These are phyloP conservation scores for Bombus waltoni DNA, from an alignment of 1,140 invertebrate genomes.

Conservation along the genomic window DNA sequence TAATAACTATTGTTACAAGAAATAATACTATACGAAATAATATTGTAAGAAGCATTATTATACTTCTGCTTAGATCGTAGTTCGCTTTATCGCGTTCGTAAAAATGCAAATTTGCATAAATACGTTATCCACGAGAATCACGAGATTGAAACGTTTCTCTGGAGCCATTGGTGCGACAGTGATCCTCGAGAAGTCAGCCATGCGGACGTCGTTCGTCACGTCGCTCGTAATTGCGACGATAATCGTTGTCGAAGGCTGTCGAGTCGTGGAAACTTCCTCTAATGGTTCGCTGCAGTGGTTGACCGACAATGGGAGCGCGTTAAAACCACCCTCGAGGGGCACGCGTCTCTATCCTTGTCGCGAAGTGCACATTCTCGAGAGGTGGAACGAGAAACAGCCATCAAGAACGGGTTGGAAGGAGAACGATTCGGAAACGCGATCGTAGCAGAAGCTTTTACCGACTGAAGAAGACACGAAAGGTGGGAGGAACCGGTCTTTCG, in stretches of 20 bases:
- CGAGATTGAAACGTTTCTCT: background rate
- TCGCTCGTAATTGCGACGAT: slow-evolving; percentile 45
- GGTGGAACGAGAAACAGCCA: background rate
- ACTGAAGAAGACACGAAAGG: slow-evolving; percentile 31
- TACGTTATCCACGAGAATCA: background rate
- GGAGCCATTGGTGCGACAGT: background rate
- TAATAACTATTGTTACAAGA: too few species aligned
- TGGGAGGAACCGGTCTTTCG: slow-evolving; percentile 38
- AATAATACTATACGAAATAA: too few species aligned
- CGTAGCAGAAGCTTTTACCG: slow-evolving; percentile 62
- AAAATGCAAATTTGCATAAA: too few species aligned
- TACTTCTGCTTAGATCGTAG: too few species aligned
- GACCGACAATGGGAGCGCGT: slow-evolving; percentile 56
- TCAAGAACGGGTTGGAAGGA: background rate
- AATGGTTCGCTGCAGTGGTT: slow-evolving; percentile 41
- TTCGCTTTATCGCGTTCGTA: too few species aligned
- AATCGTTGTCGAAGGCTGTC: slow-evolving; percentile 25
- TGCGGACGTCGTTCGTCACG: slow-evolving; percentile 11
- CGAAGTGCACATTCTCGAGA: slow-evolving; percentile 48
- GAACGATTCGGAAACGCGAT: slow-evolving; percentile 43
- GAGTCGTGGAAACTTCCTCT: slow-evolving; percentile 32
- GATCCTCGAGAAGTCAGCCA: background rate
- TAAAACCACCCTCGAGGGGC: slow-evolving; percentile 49
- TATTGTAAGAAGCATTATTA: too few species aligned
- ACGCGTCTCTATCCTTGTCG: slow-evolving; percentile 41